phyloP scores from a whole-genome alignment of 2,797 vertebrate species.

The Anas flavirostris region DNA sequence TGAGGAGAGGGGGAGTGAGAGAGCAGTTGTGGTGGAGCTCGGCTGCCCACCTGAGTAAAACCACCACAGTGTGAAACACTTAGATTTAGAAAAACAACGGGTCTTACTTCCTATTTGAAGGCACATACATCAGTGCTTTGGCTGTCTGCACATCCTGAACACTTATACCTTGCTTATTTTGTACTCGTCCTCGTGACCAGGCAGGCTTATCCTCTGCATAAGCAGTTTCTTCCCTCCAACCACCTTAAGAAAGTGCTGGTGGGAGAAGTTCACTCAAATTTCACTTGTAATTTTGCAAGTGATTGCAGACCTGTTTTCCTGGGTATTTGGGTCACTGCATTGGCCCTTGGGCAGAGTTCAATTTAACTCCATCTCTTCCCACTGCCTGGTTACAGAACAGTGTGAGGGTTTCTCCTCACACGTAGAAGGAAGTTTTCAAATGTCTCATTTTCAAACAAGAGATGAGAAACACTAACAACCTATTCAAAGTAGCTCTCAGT shows the following conservation, averaged over 20 bases:
- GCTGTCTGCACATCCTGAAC: not conserved
- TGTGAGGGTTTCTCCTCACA: not conserved
- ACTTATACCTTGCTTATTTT: not conserved
- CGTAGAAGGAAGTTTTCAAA: not conserved
- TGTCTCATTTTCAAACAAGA: not conserved
- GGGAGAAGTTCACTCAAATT: not conserved
- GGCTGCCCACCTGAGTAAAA: no score
- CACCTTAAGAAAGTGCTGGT: not conserved
- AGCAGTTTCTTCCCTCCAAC: not conserved
- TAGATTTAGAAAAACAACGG: not conserved
- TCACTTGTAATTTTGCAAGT: not conserved
- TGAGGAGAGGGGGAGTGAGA: no score
- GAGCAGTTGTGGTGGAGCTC: no score
- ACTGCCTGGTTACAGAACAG: fast-evolving
- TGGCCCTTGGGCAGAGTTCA: not conserved
- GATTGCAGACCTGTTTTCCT: not conserved
- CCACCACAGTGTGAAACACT: no score
- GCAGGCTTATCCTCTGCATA: not conserved
- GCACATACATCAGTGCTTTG: not conserved
- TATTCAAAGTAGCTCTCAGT: not conserved
- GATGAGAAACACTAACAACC: not conserved
- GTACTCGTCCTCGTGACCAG: not conserved
- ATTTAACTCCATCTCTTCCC: not conserved
- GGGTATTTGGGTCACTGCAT: not conserved
- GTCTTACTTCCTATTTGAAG: no score